Base-by-base conservation (phyloP, 1,140 invertebrate genomes). In the Apis dorsata region DNA sequence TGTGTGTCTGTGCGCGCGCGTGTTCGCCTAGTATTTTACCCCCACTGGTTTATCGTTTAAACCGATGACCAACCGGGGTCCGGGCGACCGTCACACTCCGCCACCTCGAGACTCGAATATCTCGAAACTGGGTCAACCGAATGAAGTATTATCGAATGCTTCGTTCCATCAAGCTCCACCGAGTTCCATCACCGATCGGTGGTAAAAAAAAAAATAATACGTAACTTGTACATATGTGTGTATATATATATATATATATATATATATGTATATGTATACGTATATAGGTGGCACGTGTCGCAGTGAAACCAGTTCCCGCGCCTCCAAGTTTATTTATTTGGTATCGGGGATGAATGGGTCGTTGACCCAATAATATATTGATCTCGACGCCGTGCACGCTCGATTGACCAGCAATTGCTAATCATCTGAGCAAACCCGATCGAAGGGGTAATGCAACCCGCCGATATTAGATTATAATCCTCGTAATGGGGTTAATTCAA, bases 41-140 rank as follows among this genome's bases (percentile, higher is more conserved):
- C 72, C 63, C 71, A 44, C 34, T 44, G 4, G 79, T 76, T 81
- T 57, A 68, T 72, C 72, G n/a, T 55, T 72, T 53, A 34, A 76
- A 81, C 72, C 79, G n/a, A 34, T 77, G 76, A 81, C 73, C 57
- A 49, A n/a, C 66, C 34, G 63, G 44, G 44, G 24, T 44, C 75
- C 70, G 55, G 49, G 66, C 69, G 75, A 83, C 78, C 82, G 49
- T 78, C 82, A 84, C 79, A 72, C 62, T 81, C 77, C 77, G 76
- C 70, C 82, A 74, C 82, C 74, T 80, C 77, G 82, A 80, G 82
- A 74, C 77, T 68, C 82, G 70, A 44, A 66, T 84, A 68, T 69
- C 78, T 55, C 70, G 57, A 65, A 84, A 84, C 78, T 81, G 82
- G 82, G 82, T 84, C 82, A 73, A 74, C 78, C 82, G 82, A 84